Base-by-base conservation (phyloP, 2,113 vertebrate species). In the Echinops telfairi region DNA sequence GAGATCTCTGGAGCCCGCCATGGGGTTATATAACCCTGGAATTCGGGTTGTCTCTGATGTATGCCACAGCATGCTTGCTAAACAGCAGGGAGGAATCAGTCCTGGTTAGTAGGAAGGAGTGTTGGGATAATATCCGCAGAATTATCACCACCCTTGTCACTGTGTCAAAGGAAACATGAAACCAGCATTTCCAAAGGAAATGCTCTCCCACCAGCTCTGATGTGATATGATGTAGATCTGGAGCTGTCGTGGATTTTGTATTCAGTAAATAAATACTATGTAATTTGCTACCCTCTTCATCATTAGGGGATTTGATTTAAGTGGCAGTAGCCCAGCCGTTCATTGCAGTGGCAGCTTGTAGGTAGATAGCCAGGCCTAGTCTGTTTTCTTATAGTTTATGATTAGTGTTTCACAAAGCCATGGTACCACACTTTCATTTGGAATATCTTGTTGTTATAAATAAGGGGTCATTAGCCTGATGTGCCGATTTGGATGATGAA, bases 191-290 rank as follows among this genome's bases (percentile, higher is more conserved):
- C 78, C 84, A 64, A 87, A 94, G 96, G 86, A 94, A 96, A 71
- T 14, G 27, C 47, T 84, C 36, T 76, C 79, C 81, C 57, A 36
- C 22, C 94, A 93, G 78, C 57, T 57, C 82, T 79, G 36, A 47
- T 94, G 31, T 12, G 60, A 82, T 87, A 62, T 53, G 83, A 64
- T 90, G 9, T 73, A 68, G 71, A 36, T 91, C 92, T 89, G 94
- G 58, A 58, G 86, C 87, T 93, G 68, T 92, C 94, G 64, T 95
- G 94, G 84, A 92, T 93, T 96, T 95, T 83, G 38, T 93, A 97
- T 96, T 90, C 92, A 86, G 94, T 97, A 95, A 97, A 85, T 92
- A 96, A 96, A 87, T 96, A 95, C 93, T 78, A 17, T 83, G 78
- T 95, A 62, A 94, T 96, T 97, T 94, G 17, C 94, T 78, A 62